These are phyloP conservation scores for Phrynosoma blainvillii DNA, from an alignment of 2,113 vertebrate genomes.

Conservation along the genomic window DNA sequence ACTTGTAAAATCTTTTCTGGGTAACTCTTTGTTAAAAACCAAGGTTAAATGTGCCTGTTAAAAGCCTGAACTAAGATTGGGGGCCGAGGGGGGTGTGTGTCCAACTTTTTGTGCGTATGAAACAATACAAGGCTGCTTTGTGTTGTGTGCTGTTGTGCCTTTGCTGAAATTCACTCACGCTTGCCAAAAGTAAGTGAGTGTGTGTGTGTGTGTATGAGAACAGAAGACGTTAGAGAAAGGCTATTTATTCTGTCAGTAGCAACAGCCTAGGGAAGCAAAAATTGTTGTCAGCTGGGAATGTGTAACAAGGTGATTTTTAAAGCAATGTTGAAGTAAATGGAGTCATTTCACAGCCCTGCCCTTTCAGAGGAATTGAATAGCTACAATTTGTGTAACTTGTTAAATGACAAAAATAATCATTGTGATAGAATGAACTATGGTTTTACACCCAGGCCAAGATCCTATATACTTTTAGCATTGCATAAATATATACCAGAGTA, in stretches of 20 bases:
- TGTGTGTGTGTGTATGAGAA: not conserved
- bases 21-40: conserved; percentile 58
- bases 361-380: not conserved
- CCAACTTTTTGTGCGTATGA: not conserved
- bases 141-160: not conserved
- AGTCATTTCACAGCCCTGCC: not conserved
- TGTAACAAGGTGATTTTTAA: not conserved
- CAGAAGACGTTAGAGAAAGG: conserved; percentile 13
- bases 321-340: conserved; percentile 7
- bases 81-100: not conserved
- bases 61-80: conserved; percentile 28
- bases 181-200: not conserved
- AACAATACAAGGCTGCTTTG: conserved; percentile 42
- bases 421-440: not conserved
- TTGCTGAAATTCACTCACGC: not conserved
- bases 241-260: conserved; percentile 26
- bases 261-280: conserved; percentile 41
- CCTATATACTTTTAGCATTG: too few species aligned
- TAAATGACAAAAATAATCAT: not conserved
- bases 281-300: not conserved
- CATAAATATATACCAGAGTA: too few species aligned
- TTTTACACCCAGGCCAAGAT: too few species aligned
- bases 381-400: not conserved
- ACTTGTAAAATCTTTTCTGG: conserved; percentile 53
- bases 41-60: conserved; percentile 64